Percentiles rank a stretch among this genome's conserved stretches.
These are phyloP conservation scores for Callospermophilus lateralis DNA, from an alignment of 2,113 vertebrate species.

Conservation along the genomic window DNA sequence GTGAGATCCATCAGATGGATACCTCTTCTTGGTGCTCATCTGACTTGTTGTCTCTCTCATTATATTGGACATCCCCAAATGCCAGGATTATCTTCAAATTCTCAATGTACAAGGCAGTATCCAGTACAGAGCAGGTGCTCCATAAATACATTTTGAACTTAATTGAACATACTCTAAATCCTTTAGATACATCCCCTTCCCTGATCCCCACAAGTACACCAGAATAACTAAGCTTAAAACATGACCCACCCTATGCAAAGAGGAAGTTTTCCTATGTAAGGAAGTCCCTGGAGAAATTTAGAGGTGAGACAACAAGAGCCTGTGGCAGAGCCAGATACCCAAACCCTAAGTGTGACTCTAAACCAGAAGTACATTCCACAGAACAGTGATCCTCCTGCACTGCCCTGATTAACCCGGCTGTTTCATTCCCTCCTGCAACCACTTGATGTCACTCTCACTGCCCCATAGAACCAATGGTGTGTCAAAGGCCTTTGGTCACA, in stretches of 20 bases:
- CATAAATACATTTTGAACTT: not conserved
- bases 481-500: slow-evolving; percentile 74
- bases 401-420: not conserved
- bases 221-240: not conserved
- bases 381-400: rapidly evolving
- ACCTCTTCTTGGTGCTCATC: not conserved
- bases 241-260: not conserved
- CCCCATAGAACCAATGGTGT: slow-evolving; percentile 69
- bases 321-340: not conserved
- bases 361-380: not conserved
- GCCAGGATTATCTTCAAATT: not conserved
- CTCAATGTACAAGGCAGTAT: not conserved
- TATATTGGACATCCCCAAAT: not conserved
- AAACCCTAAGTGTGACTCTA: not conserved
- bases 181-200: not conserved
- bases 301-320: not conserved
- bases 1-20: not conserved
- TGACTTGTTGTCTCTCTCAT: not conserved
- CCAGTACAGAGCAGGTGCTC: rapidly evolving
- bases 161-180: not conserved
- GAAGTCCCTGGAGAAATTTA: not conserved
- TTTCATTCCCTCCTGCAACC: slow-evolving; percentile 83
- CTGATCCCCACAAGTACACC: not conserved
- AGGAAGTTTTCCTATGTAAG: not conserved
- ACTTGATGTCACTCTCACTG: slow-evolving; percentile 86